Evolutionary conservation across 2,797 vertebrate genomes (phyloP), one percentile per base, ranked within the genome.

Genomic region (Neoniphon sammara): DNA sequence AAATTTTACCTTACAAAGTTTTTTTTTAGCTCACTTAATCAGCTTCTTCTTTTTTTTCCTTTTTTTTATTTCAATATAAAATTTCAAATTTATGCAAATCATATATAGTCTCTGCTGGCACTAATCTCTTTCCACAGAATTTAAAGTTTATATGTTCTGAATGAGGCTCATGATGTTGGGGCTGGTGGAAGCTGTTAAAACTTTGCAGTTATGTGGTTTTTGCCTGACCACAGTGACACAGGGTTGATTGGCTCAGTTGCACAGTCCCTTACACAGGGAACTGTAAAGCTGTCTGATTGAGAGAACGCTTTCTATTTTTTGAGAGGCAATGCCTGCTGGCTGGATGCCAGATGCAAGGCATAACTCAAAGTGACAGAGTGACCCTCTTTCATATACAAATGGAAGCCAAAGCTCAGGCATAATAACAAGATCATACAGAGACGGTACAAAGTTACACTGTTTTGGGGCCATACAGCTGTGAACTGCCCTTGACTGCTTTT

Each of bases 311-410:
- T 89, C 74, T 82, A 82, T 70, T 68, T 82, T 85, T 85, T 78
- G 58, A 88, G 70, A 88, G 80, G 82, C 76, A 47, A 34, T 70
- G 85, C 64, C 77, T 88, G 76, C 82, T 92, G 86, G 86, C 82
- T 81, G 66, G 56, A 50, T 65, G 85, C 90, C 88, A 91, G 87
- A 88, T 71, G 69, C 78, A 83, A 86, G 87, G 79, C 81, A 89
- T 92, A 88, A 92, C 89, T 91, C 81, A 89, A 70, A 91, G 80
- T 90, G 90, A 89, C 89, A 87, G 84, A 92, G 68, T 90, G 86
- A 91, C 82, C 82, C 87, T 90, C 80, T 83, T 83, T 79, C 76
- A 82, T 81, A 84, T 55, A 82, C 80, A 90, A 91, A 93, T 81
- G 78, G 85, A 75, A 61, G 73, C 73, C 20, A 56, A 83, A 69